phyloP scores from a whole-genome alignment of 2,797 vertebrate species.

The Podargus strigoides region DNA sequence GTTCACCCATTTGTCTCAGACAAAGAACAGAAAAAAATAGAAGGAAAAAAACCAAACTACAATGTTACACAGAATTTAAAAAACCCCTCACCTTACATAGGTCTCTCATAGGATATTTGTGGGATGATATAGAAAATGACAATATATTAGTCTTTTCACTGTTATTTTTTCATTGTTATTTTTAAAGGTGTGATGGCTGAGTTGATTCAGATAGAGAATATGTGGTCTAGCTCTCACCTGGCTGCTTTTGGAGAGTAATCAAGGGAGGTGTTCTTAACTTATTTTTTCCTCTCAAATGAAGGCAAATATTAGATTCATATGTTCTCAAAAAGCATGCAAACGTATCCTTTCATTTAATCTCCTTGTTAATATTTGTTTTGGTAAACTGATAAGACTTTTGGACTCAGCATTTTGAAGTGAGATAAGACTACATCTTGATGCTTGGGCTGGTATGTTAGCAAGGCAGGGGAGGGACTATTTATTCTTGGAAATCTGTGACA shows the following conservation, averaged over 20 bases:
- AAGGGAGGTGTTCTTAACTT: neutral
- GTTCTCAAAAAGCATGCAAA: neutral
- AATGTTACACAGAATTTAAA: neutral
- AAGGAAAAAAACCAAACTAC: neutral
- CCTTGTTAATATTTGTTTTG: neutral
- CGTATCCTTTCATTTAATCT: neutral
- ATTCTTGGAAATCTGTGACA: constrained; percentile 32
- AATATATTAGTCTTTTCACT: neutral
- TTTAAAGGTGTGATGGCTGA: neutral
- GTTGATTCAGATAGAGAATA: neutral
- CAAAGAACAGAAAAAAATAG: neutral
- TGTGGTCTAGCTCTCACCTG: neutral
- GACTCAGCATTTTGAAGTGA: neutral
- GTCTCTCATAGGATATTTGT: neutral
- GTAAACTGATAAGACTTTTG: neutral
- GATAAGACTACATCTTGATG: neutral
- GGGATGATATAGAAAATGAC: neutral
- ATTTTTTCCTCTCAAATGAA: neutral
- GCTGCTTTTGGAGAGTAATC: neutral
- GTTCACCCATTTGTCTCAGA: neutral
- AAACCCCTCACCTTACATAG: neutral
- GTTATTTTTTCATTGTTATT: neutral
- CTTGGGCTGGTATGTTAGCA: constrained; percentile 15
- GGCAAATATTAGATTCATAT: neutral
- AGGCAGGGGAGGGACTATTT: constrained; percentile 21